phyloP scores from a whole-genome alignment of 2,797 vertebrate genomes.

The Eulemur rubriventer region DNA sequence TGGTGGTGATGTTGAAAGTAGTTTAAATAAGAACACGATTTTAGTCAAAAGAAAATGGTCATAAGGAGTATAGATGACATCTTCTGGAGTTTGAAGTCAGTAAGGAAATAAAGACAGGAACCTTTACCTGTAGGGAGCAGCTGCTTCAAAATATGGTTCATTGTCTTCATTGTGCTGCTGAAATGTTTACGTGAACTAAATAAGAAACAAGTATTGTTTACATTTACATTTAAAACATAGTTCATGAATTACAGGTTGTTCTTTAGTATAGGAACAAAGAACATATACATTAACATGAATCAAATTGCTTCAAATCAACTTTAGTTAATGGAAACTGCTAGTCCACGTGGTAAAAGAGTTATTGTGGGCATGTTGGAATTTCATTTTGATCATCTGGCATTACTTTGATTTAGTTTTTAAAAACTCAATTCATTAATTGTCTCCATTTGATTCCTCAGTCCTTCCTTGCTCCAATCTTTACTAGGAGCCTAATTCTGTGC shows the following conservation, averaged over 20 bases:
- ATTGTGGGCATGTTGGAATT: neutral
- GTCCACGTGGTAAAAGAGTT: neutral
- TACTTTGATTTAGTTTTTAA: neutral
- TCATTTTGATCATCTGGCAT: neutral
- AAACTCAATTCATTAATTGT: neutral
- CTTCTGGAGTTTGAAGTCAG: neutral
- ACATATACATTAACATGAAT: neutral
- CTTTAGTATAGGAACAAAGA: neutral
- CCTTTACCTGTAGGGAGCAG: neutral
- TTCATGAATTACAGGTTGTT: neutral
- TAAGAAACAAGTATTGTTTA: neutral
- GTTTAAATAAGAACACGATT: neutral
- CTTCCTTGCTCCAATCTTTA: neutral
- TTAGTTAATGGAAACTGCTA: neutral
- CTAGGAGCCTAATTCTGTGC: neutral
- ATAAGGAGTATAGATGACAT: neutral
- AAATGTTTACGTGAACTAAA: neutral
- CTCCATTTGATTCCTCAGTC: neutral
- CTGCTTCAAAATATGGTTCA: neutral
- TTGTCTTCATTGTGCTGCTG: neutral
- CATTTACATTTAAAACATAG: neutral
- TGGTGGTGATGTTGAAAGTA: neutral
- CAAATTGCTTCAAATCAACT: neutral
- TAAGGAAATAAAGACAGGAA: neutral
- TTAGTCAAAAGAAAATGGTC: neutral